Evolutionary conservation across 1,140 invertebrate species (phyloP), one percentile per base, ranked within the genome.

Genomic region (Brachionus calyciflorus): DNA sequence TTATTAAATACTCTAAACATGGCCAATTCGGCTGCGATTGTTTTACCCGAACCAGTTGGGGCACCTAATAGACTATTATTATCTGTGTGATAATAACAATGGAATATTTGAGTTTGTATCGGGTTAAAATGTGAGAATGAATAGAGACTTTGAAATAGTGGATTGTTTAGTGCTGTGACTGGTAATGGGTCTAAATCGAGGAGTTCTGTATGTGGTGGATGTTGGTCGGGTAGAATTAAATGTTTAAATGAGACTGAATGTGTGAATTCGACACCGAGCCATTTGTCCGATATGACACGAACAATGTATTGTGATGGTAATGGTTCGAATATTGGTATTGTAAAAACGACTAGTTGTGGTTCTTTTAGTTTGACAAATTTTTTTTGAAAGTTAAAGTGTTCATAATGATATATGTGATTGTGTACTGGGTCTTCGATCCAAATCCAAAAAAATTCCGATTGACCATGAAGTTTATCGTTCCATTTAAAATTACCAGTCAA

Each of bases 1-100:
- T 60, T 30, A 40, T 78, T 53, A 76, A 76, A 60, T 99, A 95
- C 0, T 96, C 89, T 78, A 81, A 98, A 96, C 86, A 99, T 97
- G 10, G 95, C 95, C 68, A 99, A 89, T 86, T 99, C 97, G 0
- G 97, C 96, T 9, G 92, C 93, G 69, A 98, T 93, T 0, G 97
- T 99, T 88, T 99, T 99, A 53, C 97, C 97, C 0, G 95, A 98
- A 4, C 96, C 96, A 3, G 97, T 99, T 0, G 97, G 97, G 0
- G 97, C 96, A 2, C 97, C 96, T 10, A 99, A 85, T 0, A 99
- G 85, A 3, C 96, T 91, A 84, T 98, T 99, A 78, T 90, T 89
- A 81, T 99, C 93, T 0, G 93, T 95, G 83, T 98, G 91, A 84
- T 97, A 99, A 0, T 98, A 86, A 78, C 91, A 92, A 84, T 98